Conservation (phyloP, 1,140 invertebrate species). For the Diploscapter pachys region DNA sequence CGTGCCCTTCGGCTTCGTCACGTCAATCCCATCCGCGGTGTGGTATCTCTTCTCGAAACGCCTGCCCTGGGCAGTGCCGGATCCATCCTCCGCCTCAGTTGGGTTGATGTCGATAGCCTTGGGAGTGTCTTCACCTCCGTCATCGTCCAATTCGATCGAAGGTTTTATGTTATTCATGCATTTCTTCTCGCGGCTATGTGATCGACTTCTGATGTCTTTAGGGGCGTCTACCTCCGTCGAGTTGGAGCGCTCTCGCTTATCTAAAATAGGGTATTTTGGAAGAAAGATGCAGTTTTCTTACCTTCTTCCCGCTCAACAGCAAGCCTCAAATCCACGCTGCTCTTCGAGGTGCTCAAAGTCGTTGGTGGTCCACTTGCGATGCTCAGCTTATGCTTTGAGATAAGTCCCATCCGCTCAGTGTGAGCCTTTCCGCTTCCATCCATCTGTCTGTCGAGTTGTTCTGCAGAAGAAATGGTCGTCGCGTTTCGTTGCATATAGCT, state of each 20-base stretch:
- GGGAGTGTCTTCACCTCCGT: neutral
- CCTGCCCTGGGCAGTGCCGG: constrained; percentile 29
- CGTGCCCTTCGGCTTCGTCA: constrained; percentile 29
- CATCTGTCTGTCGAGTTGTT: constrained; percentile 18
- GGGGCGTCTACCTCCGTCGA: neutral
- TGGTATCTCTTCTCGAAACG: constrained; percentile 56
- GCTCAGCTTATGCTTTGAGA: constrained; percentile 24
- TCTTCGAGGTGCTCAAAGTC: constrained; percentile 18
- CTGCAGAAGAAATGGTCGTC: constrained; percentile 12
- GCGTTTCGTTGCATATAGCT: neutral
- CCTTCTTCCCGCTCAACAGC: constrained; percentile 5
- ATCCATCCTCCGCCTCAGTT: neutral
- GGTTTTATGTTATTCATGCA: constrained; percentile 18
- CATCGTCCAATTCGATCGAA: neutral
- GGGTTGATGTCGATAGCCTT: neutral
- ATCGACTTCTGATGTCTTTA: constrained; percentile 22
- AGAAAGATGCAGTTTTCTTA: neutral
- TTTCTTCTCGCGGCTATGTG: constrained; percentile 16
- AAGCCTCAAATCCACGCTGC: constrained; percentile 21
- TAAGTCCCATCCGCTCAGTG: neutral
- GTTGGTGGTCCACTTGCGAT: constrained; percentile 24
- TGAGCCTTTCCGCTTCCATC: constrained; percentile 7
- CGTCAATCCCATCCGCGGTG: constrained; percentile 53
- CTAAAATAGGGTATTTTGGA: neutral
- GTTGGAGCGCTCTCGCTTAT: constrained; percentile 5